Base-by-base conservation (phyloP, 2,113 vertebrate species). In the Leptocoma aspasia region DNA sequence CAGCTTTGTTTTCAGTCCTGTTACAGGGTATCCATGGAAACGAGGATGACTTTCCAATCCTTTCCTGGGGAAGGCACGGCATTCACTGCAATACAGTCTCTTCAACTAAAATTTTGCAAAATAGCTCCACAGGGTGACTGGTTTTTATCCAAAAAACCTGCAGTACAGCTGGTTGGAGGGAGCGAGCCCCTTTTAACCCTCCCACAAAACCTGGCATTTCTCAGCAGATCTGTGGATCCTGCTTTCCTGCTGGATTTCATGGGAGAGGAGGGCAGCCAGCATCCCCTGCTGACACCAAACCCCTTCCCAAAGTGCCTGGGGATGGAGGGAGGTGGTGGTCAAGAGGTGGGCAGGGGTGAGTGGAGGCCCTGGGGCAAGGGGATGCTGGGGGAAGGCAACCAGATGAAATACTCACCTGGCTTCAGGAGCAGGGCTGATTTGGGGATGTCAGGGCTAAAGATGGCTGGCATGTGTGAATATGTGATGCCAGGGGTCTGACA, bases 21-120 rank as follows among this genome's bases (percentile, higher is more conserved):
- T 50, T 94, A 21, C 61, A 73, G 2, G 10, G 94, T 96, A 83
- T 88, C 96, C 90, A 96, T 94, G 82, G 95, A 94, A 95, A 96
- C 92, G 0, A 92, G 59, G 63, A 94, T 63, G 84, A 75, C 42
- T 95, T 94, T 63, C 69, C 86, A 88, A 47, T 84, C 71, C 23
- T 83, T 60, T 85, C 50, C 86, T 64, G 60, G 49, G 35, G 41
- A 87, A 92, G 56, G 50, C 80, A 79, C 0, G 0, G n/a, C 42
- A 92, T 60, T 84, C 65, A 21, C 59, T 72, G 93, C 86, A 91
- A n/a, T 72, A 76, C 7, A 1, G 30, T 45, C 44, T 82, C 69
- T 76, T 76, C 57, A 30, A 56, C 37, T 35, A 69, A 87, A 76
- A 94, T 91, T 89, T 79, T 91, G 70, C 50, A 95, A 72, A 91